A percentile compares a stretch with the other conserved stretches of the same genome.
Conservation (phyloP, 2,888 invertebrate genomes). For the Dione juno region DNA sequence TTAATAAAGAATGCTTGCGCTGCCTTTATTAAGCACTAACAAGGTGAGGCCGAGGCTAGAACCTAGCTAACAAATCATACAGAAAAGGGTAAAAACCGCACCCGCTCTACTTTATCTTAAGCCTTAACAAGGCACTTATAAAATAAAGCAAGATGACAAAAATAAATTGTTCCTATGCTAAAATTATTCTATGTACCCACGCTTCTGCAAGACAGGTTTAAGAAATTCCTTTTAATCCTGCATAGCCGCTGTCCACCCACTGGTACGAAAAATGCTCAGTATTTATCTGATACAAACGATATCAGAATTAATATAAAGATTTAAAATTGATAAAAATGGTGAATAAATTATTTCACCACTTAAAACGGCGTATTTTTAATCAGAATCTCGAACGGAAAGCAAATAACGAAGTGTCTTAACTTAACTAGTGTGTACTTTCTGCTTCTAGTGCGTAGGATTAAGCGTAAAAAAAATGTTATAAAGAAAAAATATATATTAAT, state of each 20-base stretch:
- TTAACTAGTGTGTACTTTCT: no score
- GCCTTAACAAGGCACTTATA: conserved; percentile 41
- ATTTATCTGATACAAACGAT: not conserved
- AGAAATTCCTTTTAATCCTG: conserved; percentile 48
- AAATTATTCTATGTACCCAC: conserved; percentile 53
- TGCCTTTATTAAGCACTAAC: conserved; percentile 27
- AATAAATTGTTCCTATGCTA: conserved; percentile 43
- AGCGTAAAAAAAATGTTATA: no score
- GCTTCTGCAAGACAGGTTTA: conserved; percentile 47
- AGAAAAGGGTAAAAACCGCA: conserved; percentile 33
- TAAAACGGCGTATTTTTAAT: no score
- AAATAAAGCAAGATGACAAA: conserved; percentile 44
- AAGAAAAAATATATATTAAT: no score
- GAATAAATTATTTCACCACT: no score
- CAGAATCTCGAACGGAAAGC: no score
- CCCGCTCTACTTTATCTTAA: conserved; percentile 33
- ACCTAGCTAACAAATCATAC: conserved; percentile 35
- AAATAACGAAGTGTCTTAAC: no score
- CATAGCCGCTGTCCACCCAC: conserved; percentile 38
- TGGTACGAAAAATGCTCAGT: conserved; percentile 3
- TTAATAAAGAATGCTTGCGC: conserved; percentile 8
- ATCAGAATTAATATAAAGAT: not conserved
- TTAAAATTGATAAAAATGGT: not conserved
- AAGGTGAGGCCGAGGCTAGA: conserved; percentile 29
- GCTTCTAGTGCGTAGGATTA: no score